Conservation (phyloP, 2,797 vertebrate genomes). For the Sciurus vulgaris region DNA sequence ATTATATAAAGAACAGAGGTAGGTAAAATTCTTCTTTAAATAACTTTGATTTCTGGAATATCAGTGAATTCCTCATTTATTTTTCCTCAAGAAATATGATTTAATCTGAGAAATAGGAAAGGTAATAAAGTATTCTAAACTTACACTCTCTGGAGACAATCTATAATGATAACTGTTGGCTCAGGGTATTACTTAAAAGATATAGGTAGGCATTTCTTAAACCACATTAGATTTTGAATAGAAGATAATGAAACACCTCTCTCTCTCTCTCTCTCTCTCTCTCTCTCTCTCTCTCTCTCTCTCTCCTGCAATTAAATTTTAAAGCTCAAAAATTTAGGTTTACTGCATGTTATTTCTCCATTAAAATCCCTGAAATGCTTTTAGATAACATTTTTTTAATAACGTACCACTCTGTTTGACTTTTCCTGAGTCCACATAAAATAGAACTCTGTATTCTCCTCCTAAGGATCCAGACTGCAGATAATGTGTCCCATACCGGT, state of each 20-base stretch:
- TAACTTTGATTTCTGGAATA: slow-evolving; percentile 35
- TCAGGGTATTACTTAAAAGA: slow-evolving; percentile 5
- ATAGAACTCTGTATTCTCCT: slow-evolving; percentile 92
- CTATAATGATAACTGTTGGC: not conserved
- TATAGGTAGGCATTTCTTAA: slow-evolving; percentile 42
- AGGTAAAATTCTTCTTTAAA: slow-evolving; percentile 6
- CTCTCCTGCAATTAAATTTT: slow-evolving; percentile 13
- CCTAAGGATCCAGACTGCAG: slow-evolving; percentile 94
- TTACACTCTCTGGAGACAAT: not conserved
- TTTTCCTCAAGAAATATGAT: slow-evolving; percentile 35
- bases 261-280: too few species aligned
- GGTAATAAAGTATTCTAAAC: slow-evolving; percentile 46
- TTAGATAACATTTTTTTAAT: slow-evolving; percentile 17
- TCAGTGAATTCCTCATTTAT: slow-evolving; percentile 4
- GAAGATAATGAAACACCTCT: not conserved
- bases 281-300: too few species aligned
- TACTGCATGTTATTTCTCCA: not conserved
- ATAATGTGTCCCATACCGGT: slow-evolving; percentile 95
- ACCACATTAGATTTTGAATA: slow-evolving; percentile 11
- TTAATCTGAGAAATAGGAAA: slow-evolving; percentile 62
- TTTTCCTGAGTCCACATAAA: slow-evolving; percentile 90
- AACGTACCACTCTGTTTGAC: slow-evolving; percentile 87
- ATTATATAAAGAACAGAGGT: not conserved
- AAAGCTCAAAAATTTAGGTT: slow-evolving; percentile 55
- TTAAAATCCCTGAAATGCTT: slow-evolving; percentile 9